These are phyloP conservation scores for Lordiphosa clarofinis DNA, from an alignment of 1,140 invertebrate species.

Conservation along the genomic window DNA sequence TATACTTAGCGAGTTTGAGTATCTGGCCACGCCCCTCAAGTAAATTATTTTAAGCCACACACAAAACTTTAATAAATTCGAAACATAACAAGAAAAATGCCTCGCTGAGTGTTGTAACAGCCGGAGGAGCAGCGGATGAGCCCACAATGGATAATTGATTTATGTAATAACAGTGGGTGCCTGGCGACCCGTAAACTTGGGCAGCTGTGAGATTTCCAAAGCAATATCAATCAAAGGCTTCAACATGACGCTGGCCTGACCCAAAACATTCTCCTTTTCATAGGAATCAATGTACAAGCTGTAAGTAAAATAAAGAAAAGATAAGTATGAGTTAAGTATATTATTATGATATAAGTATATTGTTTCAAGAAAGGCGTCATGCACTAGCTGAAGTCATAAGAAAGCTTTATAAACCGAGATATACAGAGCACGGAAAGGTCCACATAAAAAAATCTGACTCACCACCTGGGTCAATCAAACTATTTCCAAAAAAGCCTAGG, in stretches of 20 bases:
- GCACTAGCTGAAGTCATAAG: too few species aligned
- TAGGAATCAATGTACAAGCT: constrained; percentile 96
- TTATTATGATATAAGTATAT: too few species aligned
- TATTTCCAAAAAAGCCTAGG: too few species aligned
- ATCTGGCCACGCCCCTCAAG: constrained; percentile 54
- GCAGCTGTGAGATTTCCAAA: constrained; percentile 90
- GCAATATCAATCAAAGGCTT: constrained; percentile 95
- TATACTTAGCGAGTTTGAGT: constrained; percentile 66
- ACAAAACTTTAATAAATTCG: constrained; percentile 49
- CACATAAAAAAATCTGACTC: too few species aligned
- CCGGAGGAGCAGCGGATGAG: too few species aligned
- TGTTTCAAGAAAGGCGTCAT: too few species aligned
- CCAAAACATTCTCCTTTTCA: constrained; percentile 86
- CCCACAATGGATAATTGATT: constrained; percentile 44
- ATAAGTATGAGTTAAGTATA: too few species aligned
- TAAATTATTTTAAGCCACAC: constrained; percentile 34
- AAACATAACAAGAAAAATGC: constrained; percentile 50
- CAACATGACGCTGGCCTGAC: constrained; percentile 91
- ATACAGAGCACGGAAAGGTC: too few species aligned
- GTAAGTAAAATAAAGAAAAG: constrained; percentile 14
- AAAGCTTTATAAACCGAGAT: too few species aligned
- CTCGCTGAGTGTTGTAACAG: constrained; percentile 37
- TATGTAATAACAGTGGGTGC: constrained; percentile 98
- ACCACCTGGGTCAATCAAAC: too few species aligned
- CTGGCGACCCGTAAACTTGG: constrained; percentile 91